Evolutionary conservation across 2,113 vertebrate genomes (phyloP).

Genomic region (Tiliqua scincoides): DNA sequence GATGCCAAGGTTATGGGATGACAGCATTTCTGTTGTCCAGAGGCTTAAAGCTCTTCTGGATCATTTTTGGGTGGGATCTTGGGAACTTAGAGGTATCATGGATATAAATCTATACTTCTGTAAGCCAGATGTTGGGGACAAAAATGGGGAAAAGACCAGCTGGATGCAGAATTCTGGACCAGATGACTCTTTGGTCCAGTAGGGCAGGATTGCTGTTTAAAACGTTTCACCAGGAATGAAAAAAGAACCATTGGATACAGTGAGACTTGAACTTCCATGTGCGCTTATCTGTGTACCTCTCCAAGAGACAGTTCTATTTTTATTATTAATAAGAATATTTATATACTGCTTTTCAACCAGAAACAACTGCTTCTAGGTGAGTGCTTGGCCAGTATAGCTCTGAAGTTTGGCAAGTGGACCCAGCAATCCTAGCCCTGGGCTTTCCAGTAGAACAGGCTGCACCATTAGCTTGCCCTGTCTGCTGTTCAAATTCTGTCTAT

Average conservation of each 20-base stretch:
- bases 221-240: not conserved
- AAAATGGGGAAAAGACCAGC: not conserved
- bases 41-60: conserved; percentile 35
- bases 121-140: not conserved
- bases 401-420: conserved; percentile 17
- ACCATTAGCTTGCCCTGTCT: conserved; percentile 5
- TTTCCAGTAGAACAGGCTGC: not conserved
- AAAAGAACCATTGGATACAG: no score
- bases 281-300: not conserved
- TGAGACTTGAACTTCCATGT: not conserved
- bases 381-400: not conserved
- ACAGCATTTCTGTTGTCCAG: not conserved
- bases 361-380: not conserved
- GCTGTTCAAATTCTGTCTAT: not conserved
- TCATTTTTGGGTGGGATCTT: not conserved
- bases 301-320: not conserved
- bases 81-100: not conserved
- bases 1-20: not conserved
- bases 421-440: not conserved
- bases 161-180: not conserved
- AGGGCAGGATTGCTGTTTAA: not conserved
- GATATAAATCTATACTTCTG: not conserved
- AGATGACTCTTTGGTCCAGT: not conserved
- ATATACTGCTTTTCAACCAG: not conserved
- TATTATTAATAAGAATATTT: no score